phyloP scores from a whole-genome alignment of 2,113 vertebrate species.

The Microcebus tavaratra region DNA sequence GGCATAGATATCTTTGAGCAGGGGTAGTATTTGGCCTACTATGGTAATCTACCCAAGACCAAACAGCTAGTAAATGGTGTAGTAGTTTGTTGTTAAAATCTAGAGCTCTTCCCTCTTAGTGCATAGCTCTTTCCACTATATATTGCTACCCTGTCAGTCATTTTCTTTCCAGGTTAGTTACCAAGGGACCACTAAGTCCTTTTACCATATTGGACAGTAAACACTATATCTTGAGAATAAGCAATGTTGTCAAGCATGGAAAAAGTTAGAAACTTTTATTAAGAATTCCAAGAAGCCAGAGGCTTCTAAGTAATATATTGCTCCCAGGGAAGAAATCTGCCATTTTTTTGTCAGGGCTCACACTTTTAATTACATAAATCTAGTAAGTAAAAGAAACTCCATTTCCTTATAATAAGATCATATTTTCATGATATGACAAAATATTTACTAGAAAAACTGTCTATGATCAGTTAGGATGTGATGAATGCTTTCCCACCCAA shows the following conservation, averaged over 20 bases:
- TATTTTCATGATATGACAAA: slow-evolving; percentile 11
- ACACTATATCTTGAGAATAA: slow-evolving; percentile 8
- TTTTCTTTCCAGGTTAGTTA: not conserved
- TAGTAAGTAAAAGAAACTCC: not conserved
- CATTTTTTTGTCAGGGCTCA: not conserved
- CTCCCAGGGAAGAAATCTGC: not conserved
- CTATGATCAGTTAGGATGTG: not conserved
- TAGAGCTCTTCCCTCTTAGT: not conserved
- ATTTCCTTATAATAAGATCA: not conserved
- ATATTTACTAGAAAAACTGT: slow-evolving; percentile 1
- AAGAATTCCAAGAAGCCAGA: not conserved
- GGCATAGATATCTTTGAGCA: not conserved
- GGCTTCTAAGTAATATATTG: not conserved
- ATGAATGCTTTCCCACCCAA: not conserved
- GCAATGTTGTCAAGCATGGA: not conserved
- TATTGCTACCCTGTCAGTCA: not conserved
- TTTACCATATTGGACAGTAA: not conserved
- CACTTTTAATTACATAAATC: not conserved
- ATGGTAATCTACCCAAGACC: not conserved
- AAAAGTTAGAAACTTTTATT: not conserved
- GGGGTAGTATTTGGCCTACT: not conserved
- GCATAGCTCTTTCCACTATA: not conserved
- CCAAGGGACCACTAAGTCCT: not conserved
- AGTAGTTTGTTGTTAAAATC: not conserved
- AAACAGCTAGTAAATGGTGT: not conserved